Evolutionary conservation across 2,888 invertebrate genomes (phyloP), one percentile per base, ranked within the genome.

Genomic region (Mycogona germanica): DNA sequence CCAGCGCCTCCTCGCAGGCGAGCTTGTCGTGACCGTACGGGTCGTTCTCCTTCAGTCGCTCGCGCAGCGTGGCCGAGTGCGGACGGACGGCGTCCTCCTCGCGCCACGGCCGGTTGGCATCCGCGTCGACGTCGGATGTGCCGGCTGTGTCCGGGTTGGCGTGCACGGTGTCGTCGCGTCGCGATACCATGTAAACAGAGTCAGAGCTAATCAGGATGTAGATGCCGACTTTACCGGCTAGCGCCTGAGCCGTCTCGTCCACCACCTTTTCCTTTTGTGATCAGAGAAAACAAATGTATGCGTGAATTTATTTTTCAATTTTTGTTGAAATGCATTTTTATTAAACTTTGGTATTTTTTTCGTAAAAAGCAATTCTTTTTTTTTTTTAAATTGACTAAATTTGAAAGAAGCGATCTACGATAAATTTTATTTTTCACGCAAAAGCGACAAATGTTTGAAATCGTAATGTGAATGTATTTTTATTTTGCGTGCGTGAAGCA

Each of bases 191-290:
- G 58, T 73, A 73, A 2, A 73, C 68, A 2, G 72, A 71, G 60
- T 73, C 73, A 0, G 70, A 68, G 58, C 72, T 72, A 46, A 73
- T 70, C 60, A 68, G 69, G 9, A 73, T 63, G 55, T 73, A 73
- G 6, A 68, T 55, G 29, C 64, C 62, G 14, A 66, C 63, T 55
- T 66, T 67, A 17, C 63, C 65, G 17, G 64, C 57, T 2, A 72
- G 55, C 25, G 67, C 51, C n/a, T 64, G 60, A 30, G 69, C 54
- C 2, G 65, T 63, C 29, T 70, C 65, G 7, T 61, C 59, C n/a
- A 72, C 61, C n/a, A 66, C 67, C 56, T 66, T 28, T 12, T 17
- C 30, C n/a, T n/a, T n/a, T n/a, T n/a, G n/a, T n/a, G n/a, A n/a
- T n/a, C n/a, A 6, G 41, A 40, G n/a, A n/a, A n/a, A n/a, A n/a